Evolutionary conservation across 2,797 vertebrate species (phyloP), one percentile per base, ranked within the genome.

Genomic region (Ateles fusciceps): DNA sequence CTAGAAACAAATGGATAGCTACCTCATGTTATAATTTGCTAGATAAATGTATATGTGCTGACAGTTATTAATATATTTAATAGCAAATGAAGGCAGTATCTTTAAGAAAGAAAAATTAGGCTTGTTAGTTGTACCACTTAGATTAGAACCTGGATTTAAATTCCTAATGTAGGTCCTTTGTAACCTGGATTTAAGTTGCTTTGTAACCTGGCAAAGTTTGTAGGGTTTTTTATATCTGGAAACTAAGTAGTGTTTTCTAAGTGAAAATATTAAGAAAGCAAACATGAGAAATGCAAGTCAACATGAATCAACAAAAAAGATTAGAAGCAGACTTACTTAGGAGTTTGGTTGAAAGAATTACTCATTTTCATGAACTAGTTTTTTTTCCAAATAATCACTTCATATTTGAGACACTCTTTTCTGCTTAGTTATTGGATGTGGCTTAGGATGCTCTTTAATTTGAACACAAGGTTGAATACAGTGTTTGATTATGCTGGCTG

Each of bases 191-290:
- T 55, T 78, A 88, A 84, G 15, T 26, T 71, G 7, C 48, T 92
- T 94, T 76, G 22, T 80, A 92, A 59, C 61, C 17, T 59, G 46
- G 11, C 15, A 30, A 0, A 46, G 15, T 83, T 50, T 88, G 19
- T 72, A 55, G 42, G 5, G 7, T 90, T 33, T n/a, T 89, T n/a
- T 24, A 7, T 72, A n/a, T 95, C 36, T 96, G 48, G 55, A 95
- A 96, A 91, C 17, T 59, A 21, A 5, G 0, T 68, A 84, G 33
- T 94, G 33, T 42, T 97, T 96, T 95, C 74, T 50, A 83, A 48
- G 71, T 84, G 46, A 86, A 85, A 97, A 90, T 21, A 11, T 89
- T 15, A 95, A 89, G 74, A 93, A 94, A 48, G 28, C 87, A 94
- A 96, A 75, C 30, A 36, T 83, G 12, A 88, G 79, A 75, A 91